Evolutionary conservation across 2,797 vertebrate genomes (phyloP).

Genomic region (Staurois parvus): DNA sequence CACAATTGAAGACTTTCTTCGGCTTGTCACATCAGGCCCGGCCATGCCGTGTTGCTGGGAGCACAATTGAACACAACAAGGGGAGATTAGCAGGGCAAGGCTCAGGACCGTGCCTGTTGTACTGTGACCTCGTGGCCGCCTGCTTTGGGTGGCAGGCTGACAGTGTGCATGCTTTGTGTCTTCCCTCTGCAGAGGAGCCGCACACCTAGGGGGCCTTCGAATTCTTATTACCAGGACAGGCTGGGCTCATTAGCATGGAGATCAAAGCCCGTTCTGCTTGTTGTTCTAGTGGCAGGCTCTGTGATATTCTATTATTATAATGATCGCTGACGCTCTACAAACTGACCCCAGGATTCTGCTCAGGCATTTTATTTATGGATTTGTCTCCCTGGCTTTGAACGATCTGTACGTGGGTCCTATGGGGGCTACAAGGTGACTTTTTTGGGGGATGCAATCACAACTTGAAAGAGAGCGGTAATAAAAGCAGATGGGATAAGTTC

Average conservation of each 20-base stretch:
- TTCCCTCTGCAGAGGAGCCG: background rate
- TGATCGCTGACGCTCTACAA: no score
- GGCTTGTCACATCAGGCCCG: background rate
- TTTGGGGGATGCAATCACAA: no score
- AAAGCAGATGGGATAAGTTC: no score
- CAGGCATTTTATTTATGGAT: no score
- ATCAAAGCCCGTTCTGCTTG: background rate
- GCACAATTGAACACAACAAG: background rate
- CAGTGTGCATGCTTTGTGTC: background rate
- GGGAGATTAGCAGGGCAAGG: background rate
- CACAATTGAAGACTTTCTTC: background rate
- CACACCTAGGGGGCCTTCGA: background rate
- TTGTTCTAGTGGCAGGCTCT: no score
- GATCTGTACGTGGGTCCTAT: no score
- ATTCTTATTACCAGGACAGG: background rate
- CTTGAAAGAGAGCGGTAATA: no score
- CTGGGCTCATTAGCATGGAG: background rate
- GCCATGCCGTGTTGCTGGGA: no score
- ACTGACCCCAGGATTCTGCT: no score
- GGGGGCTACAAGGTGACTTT: no score
- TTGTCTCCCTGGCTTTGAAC: no score
- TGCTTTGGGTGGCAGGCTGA: conserved; percentile 17
- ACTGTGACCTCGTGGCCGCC: conserved; percentile 21
- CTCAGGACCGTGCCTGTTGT: conserved; percentile 2
- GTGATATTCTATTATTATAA: no score